These are phyloP conservation scores for Cantharis lateralis DNA, from an alignment of 2,888 invertebrate species.

Conservation along the genomic window DNA sequence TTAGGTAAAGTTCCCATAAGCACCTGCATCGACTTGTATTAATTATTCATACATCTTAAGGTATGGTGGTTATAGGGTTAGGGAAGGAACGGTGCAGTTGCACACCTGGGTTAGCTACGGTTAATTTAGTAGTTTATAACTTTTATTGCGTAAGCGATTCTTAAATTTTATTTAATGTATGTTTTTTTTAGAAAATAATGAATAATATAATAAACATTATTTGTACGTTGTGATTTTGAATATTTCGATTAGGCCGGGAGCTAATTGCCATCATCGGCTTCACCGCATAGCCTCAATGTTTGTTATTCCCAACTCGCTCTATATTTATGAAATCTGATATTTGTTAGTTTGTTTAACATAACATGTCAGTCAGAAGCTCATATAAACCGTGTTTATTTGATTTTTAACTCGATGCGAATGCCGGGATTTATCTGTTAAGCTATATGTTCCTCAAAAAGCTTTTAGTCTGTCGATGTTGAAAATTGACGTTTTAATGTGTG, in stretches of 20 bases:
- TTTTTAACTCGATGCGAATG: constrained; percentile 22
- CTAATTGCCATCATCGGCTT: constrained; percentile 8
- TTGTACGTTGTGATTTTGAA: neutral
- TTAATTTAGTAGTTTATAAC: constrained; percentile 1
- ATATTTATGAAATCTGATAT: constrained; percentile 47
- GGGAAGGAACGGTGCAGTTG: constrained; percentile 14
- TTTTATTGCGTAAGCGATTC: neutral
- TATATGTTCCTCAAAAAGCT: constrained; percentile 36
- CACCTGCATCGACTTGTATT: constrained; percentile 27
- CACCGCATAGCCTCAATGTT: constrained; percentile 41
- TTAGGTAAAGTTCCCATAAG: constrained; percentile 17
- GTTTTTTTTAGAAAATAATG: neutral
- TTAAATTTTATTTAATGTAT: neutral
- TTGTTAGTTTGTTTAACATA: constrained; percentile 48
- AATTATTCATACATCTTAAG: constrained; percentile 19
- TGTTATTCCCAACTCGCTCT: constrained; percentile 42
- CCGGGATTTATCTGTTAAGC: constrained; percentile 12
- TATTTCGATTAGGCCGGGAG: neutral
- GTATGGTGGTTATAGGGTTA: constrained; percentile 8
- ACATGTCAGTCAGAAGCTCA: constrained; percentile 43
- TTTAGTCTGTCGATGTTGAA: constrained; percentile 40
- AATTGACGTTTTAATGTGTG: constrained; percentile 43
- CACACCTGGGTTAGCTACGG: constrained; percentile 32
- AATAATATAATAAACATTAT: neutral
- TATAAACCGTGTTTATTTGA: constrained; percentile 34